Base-by-base conservation (phyloP, 2,797 vertebrate genomes). In the Kryptolebias ocellatus region DNA sequence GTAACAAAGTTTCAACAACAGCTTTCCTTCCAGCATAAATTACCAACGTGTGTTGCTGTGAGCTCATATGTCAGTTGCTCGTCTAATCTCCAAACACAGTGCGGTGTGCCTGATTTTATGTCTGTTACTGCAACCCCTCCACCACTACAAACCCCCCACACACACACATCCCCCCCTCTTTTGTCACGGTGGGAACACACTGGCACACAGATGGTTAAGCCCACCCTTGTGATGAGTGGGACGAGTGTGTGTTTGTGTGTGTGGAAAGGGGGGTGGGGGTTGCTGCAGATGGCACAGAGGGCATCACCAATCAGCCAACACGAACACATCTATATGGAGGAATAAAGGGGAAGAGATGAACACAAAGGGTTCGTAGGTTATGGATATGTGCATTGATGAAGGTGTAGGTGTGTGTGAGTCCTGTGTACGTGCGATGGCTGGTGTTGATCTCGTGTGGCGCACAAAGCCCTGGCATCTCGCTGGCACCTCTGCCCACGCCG, bases 131-230 rank as follows among this genome's bases (percentile, higher is more conserved):
- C 67, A 76, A 79, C 71, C 82, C 62, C 62, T 77, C 71, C 78
- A 39, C 66, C 78, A 61, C 71, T 56, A 54, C 68, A 65, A 17
- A 45, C 64, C 62, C 53, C 58, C 67, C 61, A 27, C 47, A 62
- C 39, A 51, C 66, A 27, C 29, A 4, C n/a, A 60, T 12, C 61
- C 37, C 20, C 70, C 72, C 53, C 55, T 58, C 57, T 74, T 76
- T 71, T 79, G 82, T 90, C 81, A 77, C 89, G 87, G 87, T 90
- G 88, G 78, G 90, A 90, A 89, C 89, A 93, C 90, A 89, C 88
- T 93, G 92, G 93, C 92, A 94, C 92, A 90, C 93, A 94, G 93
- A 95, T 94, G 93, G 93, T 95, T 95, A 94, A 95, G 88, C 91
- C 92, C 92, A 94, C 90, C 91, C 92, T 93, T 91, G 87, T 86